phyloP scores from a whole-genome alignment of 2,888 invertebrate genomes.

The Oscheius sp. region DNA sequence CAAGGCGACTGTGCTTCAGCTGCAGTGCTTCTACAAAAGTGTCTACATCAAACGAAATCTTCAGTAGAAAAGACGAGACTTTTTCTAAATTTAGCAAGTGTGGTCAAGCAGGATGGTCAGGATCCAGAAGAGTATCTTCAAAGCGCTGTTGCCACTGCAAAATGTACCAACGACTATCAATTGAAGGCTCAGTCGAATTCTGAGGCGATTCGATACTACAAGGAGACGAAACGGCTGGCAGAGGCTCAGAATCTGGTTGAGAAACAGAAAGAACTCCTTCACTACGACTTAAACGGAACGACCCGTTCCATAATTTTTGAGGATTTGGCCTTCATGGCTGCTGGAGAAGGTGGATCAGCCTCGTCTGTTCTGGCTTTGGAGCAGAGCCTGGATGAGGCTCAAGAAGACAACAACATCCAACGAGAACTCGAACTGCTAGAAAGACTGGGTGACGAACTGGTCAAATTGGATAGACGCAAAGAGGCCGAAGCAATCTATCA shows the following conservation, averaged over 20 bases:
- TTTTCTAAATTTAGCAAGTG: neutral
- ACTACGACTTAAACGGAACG: conserved; percentile 14
- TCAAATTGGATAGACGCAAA: neutral
- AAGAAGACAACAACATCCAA: conserved; percentile 28
- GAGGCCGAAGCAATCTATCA: conserved; percentile 32
- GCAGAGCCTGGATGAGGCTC: conserved; percentile 33
- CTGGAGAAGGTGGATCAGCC: conserved; percentile 6
- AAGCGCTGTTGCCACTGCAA: neutral
- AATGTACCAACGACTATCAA: conserved; percentile 7
- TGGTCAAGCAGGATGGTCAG: neutral
- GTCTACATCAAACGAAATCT: neutral
- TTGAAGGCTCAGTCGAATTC: conserved; percentile 8
- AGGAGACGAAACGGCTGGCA: neutral
- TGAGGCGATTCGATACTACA: conserved; percentile 12
- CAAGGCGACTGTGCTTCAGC: conserved; percentile 45
- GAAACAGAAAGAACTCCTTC: conserved; percentile 29
- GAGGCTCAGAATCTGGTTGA: conserved; percentile 18
- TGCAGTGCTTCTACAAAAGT: conserved; percentile 39
- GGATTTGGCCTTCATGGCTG: conserved; percentile 29
- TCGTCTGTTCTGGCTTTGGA: conserved; percentile 24
- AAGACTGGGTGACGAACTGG: conserved; percentile 27
- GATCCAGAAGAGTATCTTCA: conserved; percentile 13
- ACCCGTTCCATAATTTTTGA: conserved; percentile 30
- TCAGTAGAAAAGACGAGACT: conserved; percentile 13
- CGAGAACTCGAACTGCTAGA: conserved; percentile 30